Evolutionary conservation across 2,888 invertebrate genomes (phyloP), one percentile per base, ranked within the genome.

Genomic region (Lysandra coridon): DNA sequence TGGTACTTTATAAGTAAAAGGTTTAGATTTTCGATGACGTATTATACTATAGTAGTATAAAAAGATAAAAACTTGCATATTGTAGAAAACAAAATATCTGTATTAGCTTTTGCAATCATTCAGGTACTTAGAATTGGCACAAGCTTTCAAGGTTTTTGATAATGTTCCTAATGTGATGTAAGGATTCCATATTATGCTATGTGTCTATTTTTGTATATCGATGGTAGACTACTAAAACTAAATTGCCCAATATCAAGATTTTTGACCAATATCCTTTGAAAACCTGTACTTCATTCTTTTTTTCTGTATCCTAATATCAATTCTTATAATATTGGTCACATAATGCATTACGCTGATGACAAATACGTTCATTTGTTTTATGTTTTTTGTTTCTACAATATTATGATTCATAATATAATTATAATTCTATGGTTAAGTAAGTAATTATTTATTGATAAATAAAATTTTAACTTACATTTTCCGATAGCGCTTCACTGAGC

Each of bases 401-500:
- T 37, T 37, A 40, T 40, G 40, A 40, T 5, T 40, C 49, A 12
- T 49, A 12, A 2, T 49, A 49, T 49, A 12, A 49, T 33, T 33
- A 33, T 33, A 33, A 33, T 33, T 33, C 33, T 33, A 33, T 33
- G 33, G 2, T 33, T 33, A 33, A 33, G 1, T 33, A 23, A 23
- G 23, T 23, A 23, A 33, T 33, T 33, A 33, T 33, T 33, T 40
- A 40, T 57, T 57, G 1, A 6, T 17, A 80, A 69, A 73, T 81
- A 73, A 79, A 78, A 49, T 49, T 12, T 69, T 73, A 75, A 92
- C 93, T 93, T 87, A 94, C 93, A 80, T 83, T 90, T 84, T 94
- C 94, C 33, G 93, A 92, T 85, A 94, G 92, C 60, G 93, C 93
- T 81, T 92, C 92, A 85, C 93, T 90, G 81, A 91, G 83, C 2